Conservation (phyloP, 2,113 vertebrate species). For the Ursus arctos region DNA sequence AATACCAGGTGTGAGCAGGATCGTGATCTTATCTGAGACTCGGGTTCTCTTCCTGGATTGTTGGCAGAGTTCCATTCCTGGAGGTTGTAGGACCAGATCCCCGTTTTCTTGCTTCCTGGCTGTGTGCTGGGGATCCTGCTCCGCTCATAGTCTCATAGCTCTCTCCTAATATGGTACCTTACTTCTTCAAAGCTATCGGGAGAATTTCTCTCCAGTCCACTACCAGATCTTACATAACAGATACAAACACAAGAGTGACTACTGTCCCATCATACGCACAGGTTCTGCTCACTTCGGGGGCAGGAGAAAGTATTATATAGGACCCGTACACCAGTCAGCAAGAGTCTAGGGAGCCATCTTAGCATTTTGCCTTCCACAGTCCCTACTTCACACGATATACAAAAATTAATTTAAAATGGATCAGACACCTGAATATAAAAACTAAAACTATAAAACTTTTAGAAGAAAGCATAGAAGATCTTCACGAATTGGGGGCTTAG, state of each 20-base stretch:
- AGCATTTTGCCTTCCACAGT: not conserved
- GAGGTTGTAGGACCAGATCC: not conserved
- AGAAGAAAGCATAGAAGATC: not conserved
- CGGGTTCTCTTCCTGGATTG: not conserved
- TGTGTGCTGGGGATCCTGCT: not conserved
- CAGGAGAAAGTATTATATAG: not conserved
- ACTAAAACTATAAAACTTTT: not conserved
- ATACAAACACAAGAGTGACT: not conserved
- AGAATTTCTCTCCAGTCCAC: not conserved
- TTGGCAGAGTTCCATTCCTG: not conserved
- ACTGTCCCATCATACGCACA: not conserved
- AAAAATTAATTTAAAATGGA: conserved; percentile 1
- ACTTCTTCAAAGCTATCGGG: not conserved
- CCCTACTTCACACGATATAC: not conserved
- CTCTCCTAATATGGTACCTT: not conserved
- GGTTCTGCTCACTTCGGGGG: not conserved
- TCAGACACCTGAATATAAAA: not conserved
- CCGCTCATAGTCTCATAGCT: not conserved
- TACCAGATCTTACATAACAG: not conserved
- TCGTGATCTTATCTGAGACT: not conserved
- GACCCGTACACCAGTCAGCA: not conserved
- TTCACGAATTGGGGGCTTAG: not conserved
- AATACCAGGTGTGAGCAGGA: not conserved
- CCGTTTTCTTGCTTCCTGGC: not conserved
- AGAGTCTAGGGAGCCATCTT: not conserved